phyloP scores from a whole-genome alignment of 2,113 vertebrate genomes.

The Talpa occidentalis region DNA sequence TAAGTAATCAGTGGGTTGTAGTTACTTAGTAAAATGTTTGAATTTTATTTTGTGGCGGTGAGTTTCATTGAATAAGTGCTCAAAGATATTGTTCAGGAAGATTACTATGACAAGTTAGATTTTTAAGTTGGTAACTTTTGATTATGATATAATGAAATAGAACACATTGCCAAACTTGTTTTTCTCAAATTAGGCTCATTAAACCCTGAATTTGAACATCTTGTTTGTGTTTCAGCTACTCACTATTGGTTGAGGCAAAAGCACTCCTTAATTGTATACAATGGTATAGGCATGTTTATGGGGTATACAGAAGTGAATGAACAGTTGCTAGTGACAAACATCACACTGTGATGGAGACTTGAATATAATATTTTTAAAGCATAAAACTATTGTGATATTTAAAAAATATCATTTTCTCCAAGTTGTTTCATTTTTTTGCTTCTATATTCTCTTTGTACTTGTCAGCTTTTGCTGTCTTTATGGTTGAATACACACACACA shows the following conservation, averaged over 20 bases:
- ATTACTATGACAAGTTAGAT: neutral
- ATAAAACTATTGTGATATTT: neutral
- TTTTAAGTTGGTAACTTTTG: conserved; percentile 1
- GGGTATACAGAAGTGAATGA: neutral
- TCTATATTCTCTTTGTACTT: neutral
- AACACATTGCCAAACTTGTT: neutral
- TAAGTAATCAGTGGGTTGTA: neutral
- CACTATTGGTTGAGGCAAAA: neutral
- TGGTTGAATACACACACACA: neutral
- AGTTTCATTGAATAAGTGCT: neutral
- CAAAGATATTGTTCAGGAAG: neutral
- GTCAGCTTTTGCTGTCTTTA: neutral
- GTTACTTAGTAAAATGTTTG: neutral
- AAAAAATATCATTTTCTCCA: neutral
- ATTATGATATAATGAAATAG: neutral
- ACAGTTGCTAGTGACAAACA: neutral
- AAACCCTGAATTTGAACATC: neutral
- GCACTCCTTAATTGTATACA: neutral
- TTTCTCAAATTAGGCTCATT: neutral
- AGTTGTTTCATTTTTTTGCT: neutral
- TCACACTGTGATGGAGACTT: neutral
- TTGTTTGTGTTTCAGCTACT: neutral
- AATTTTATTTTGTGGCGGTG: neutral
- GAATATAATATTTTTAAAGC: neutral
- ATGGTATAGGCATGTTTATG: neutral